Base-by-base conservation (phyloP, 2,797 vertebrate species). In the Macropodus opercularis region DNA sequence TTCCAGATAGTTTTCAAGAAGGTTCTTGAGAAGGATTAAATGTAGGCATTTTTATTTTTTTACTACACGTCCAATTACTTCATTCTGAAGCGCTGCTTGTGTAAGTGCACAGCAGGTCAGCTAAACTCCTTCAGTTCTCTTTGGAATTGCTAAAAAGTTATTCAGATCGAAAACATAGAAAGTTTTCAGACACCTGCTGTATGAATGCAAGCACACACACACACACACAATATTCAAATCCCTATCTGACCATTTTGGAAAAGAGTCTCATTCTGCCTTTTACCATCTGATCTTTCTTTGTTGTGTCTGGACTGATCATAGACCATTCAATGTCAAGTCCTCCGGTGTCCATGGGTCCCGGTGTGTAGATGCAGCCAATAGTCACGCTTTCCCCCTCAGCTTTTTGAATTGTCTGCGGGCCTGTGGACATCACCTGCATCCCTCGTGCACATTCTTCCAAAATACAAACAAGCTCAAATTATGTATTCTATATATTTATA, bases 251-350 rank as follows among this genome's bases (percentile, higher is more conserved):
- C n/a, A n/a, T n/a, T n/a, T n/a, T n/a, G n/a, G n/a, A n/a, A n/a
- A n/a, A n/a, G n/a, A 12, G 17, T 52, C 6, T 23, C 3, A 21
- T 17, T 48, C 29, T 19, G 23, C 14, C 14, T 61, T 94, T 92
- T 80, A 96, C 95, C 91, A 94, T 92, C 0, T 91, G 92, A 81
- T 96, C 94, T 1, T 92, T 93, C 49, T 90, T 71, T 0, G 93
- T 85, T 0, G 89, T 89, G 61, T 96, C 95, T 0, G 94, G 92
- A n/a, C 91, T 93, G 89, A 96, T 73, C 58, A 92, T 79, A 39
- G 90, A 93, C 95, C 96, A 98, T 51, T 96, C 94, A 0, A 97
- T 96, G 65, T 96, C 95, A 44, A 96, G 85, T 3, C 92, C 91
- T 11, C 96, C 96, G 0, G 78, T 87, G 62, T 96, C 95, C 5